A percentile compares a stretch with the other conserved stretches of the same genome.
Conservation (phyloP, 2,797 vertebrate species). For the Cichlasoma orientale region DNA sequence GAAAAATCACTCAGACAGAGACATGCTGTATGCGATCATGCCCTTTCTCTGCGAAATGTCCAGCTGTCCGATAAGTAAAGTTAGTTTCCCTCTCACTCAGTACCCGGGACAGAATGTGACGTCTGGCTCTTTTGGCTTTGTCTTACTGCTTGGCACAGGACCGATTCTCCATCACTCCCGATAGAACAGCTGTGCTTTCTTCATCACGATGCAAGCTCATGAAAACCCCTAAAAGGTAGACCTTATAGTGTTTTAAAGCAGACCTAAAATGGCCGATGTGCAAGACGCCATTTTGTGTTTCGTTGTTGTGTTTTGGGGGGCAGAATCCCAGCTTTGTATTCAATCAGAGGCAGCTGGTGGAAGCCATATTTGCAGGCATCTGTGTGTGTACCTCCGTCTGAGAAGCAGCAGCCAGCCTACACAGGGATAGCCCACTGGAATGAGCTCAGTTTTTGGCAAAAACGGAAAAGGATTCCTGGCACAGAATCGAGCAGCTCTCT, state of each 20-base stretch:
- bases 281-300: conserved; percentile 87
- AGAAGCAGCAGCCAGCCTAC: conserved; percentile 78
- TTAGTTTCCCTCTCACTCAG: conserved; percentile 15
- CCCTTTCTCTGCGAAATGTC: conserved; percentile 22
- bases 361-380: conserved; percentile 81
- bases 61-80: conserved; percentile 31
- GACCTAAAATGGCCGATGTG: conserved; percentile 88
- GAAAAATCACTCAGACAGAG: neutral
- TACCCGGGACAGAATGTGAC: conserved; percentile 15
- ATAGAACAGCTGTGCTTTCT: conserved; percentile 27
- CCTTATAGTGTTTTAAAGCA: conserved; percentile 46
- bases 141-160: conserved; percentile 45
- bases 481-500: conserved; percentile 65
- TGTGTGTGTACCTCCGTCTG: conserved; percentile 77
- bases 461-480: conserved; percentile 80
- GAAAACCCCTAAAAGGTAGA: conserved; percentile 39
- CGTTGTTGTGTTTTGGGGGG: conserved; percentile 76
- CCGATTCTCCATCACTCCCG: conserved; percentile 38
- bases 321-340: conserved; percentile 80
- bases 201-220: conserved; percentile 11
- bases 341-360: conserved; percentile 80
- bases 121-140: conserved; percentile 40
- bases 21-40: neutral
- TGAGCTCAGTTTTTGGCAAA: conserved; percentile 82
- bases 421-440: conserved; percentile 78